These are phyloP conservation scores for Brachyptera risi DNA, from an alignment of 2,888 invertebrate genomes.

Conservation along the genomic window DNA sequence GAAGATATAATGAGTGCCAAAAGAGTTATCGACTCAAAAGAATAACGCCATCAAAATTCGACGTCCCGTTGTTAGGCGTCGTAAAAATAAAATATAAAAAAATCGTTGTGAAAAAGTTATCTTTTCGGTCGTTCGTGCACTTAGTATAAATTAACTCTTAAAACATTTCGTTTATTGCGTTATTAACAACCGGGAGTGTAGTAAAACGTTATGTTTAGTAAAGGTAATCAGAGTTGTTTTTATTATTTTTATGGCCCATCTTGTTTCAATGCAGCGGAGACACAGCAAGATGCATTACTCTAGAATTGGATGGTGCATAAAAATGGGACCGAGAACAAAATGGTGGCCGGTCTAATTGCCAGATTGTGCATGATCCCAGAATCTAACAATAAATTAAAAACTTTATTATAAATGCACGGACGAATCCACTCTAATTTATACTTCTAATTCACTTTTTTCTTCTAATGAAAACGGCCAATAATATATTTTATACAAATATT, in stretches of 20 bases:
- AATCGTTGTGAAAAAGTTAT: no score
- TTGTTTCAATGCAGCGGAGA: not conserved
- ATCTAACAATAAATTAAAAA: no score
- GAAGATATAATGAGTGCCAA: constrained; percentile 1
- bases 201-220: not conserved
- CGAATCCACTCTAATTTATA: no score
- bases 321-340: no score
- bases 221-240: constrained; percentile 8
- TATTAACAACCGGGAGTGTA: constrained; percentile 6
- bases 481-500: no score
- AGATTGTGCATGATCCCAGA: no score
- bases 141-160: constrained; percentile 8
- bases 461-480: no score
- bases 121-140: not conserved
- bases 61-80: not conserved
- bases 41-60: not conserved
- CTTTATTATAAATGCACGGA: no score
- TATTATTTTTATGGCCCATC: not conserved
- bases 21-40: not conserved
- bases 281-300: no score
- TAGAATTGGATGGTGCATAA: no score
- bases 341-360: no score
- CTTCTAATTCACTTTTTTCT: no score
- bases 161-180: constrained; percentile 12
- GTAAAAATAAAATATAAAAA: constrained; percentile 1